phyloP scores from a whole-genome alignment of 2,888 invertebrate genomes.

The Gymnoscelis rufifasciata region DNA sequence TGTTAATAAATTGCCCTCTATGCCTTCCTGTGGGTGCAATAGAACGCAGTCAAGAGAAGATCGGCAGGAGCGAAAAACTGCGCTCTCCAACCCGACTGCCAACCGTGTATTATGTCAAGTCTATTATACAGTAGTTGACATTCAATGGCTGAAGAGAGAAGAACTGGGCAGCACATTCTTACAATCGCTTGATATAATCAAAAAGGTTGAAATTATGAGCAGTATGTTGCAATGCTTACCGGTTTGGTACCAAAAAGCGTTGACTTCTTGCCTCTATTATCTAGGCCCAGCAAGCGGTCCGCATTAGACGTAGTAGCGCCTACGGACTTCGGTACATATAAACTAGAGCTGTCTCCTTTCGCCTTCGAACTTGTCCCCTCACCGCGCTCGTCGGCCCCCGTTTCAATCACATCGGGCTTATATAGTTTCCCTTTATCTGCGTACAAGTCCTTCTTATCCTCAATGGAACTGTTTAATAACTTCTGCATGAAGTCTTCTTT shows the following conservation, averaged over 20 bases:
- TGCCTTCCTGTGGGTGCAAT: too few relatives aligned
- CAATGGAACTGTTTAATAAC: conserved; percentile 54
- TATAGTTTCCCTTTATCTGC: conserved; percentile 59
- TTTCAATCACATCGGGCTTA: conserved; percentile 45
- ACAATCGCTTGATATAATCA: too few relatives aligned
- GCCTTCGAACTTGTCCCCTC: conserved; percentile 63
- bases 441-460: conserved; percentile 64
- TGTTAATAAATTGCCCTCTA: too few relatives aligned
- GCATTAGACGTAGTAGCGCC: conserved; percentile 71
- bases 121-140: too few relatives aligned
- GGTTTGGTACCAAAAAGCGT: conserved; percentile 51
- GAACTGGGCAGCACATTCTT: too few relatives aligned
- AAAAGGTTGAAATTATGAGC: too few relatives aligned
- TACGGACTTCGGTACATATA: conserved; percentile 58
- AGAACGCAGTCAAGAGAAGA: too few relatives aligned
- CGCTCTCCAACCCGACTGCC: too few relatives aligned
- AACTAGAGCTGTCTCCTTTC: conserved; percentile 60
- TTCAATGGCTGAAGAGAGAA: too few relatives aligned
- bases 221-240: too few relatives aligned
- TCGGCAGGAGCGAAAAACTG: too few relatives aligned
- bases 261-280: conserved; percentile 45
- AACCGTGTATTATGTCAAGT: too few relatives aligned
- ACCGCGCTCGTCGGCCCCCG: conserved; percentile 48
- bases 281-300: conserved; percentile 62
- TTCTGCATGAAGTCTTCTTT: conserved; percentile 71